These are phyloP conservation scores for Lasiommata megera DNA, from an alignment of 2,888 invertebrate species.

Conservation along the genomic window DNA sequence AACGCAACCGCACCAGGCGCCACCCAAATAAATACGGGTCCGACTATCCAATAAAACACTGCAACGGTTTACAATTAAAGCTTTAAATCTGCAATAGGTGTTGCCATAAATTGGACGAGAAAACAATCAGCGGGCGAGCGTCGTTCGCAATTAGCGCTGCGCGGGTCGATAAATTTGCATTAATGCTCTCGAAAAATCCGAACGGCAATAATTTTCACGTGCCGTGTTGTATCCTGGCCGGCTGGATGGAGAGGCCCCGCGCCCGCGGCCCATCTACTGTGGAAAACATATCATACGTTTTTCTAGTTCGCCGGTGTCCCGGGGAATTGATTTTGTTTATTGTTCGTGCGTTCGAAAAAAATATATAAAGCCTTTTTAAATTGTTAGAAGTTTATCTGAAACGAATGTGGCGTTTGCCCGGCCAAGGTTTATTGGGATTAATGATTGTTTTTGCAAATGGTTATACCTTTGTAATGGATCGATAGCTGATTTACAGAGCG, in stretches of 20 bases:
- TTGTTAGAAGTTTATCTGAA: slow-evolving; percentile 7
- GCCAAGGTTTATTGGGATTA: slow-evolving; percentile 9
- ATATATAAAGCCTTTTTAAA: slow-evolving; percentile 9
- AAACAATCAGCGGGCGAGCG: slow-evolving; percentile 79
- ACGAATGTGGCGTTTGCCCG: background rate
- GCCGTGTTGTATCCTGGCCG: slow-evolving; percentile 55
- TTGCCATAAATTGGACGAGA: slow-evolving; percentile 79
- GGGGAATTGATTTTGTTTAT: slow-evolving; percentile 31
- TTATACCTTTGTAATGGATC: background rate
- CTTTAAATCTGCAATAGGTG: slow-evolving; percentile 82
- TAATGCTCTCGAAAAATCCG: slow-evolving; percentile 81
- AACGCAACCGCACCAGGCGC: slow-evolving; percentile 67
- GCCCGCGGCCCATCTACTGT: slow-evolving; percentile 27
- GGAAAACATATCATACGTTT: slow-evolving; percentile 31
- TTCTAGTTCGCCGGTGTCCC: slow-evolving; percentile 29
- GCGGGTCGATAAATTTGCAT: slow-evolving; percentile 80
- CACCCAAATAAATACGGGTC: slow-evolving; percentile 71
- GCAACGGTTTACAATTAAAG: slow-evolving; percentile 81
- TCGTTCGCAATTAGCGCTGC: slow-evolving; percentile 79
- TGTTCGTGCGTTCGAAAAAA: slow-evolving; percentile 21
- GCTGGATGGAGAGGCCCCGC: slow-evolving; percentile 26
- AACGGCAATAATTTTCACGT: slow-evolving; percentile 75
- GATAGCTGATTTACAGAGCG: background rate
- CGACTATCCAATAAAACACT: slow-evolving; percentile 81
- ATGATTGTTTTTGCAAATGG: background rate